Percentiles rank a stretch among this genome's conserved stretches.
Evolutionary conservation across 2,888 invertebrate genomes (phyloP).

Genomic region (Aphodius granarius): DNA sequence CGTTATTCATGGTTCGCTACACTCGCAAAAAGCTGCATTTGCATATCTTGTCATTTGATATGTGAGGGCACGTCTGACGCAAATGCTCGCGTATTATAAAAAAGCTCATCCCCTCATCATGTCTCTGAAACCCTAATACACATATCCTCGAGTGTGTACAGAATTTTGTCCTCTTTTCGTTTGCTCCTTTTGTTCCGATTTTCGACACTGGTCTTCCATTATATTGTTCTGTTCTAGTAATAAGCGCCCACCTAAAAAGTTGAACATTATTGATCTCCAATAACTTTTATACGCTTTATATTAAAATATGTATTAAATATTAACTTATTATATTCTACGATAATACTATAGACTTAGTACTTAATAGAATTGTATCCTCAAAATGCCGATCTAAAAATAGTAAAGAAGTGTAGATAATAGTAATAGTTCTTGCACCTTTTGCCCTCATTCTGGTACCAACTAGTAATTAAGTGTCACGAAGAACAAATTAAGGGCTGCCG

Average conservation of each 20-base stretch:
- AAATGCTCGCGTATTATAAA: conserved; percentile 5
- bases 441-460: not conserved
- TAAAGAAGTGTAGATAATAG: not conserved
- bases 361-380: not conserved
- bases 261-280: too few species aligned
- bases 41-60: conserved; percentile 15
- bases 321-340: too few species aligned
- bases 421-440: not conserved
- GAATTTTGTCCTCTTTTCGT: not conserved
- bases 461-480: not conserved
- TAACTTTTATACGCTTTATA: too few species aligned
- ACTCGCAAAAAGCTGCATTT: not conserved
- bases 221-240: too few species aligned
- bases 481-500: not conserved
- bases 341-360: too few species aligned
- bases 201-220: too few species aligned
- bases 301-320: too few species aligned
- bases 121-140: not conserved
- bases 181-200: too few species aligned
- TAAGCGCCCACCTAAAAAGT: too few species aligned
- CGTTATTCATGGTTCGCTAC: not conserved
- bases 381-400: not conserved
- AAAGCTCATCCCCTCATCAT: not conserved
- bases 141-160: not conserved
- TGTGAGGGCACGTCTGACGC: not conserved